phyloP scores from a whole-genome alignment of 2,113 vertebrate species.

The Pycnonotus jocosus region DNA sequence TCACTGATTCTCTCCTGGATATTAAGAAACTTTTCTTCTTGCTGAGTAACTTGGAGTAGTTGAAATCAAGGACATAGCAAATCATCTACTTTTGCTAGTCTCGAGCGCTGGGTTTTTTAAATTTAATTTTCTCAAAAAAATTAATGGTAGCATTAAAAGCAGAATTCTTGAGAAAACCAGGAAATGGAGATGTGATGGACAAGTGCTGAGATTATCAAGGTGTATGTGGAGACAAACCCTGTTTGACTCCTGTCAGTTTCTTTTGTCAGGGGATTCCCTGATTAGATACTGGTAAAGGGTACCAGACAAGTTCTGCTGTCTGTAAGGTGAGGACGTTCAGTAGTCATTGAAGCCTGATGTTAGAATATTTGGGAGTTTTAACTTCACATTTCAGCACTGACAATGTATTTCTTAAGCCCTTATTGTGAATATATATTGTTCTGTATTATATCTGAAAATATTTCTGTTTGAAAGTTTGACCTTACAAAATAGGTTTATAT shows the following conservation, averaged over 20 bases:
- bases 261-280: background rate
- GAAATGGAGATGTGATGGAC: background rate
- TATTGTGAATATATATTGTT: background rate
- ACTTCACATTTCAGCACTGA: background rate
- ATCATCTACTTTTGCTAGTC: background rate
- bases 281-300: background rate
- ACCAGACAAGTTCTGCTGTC: background rate
- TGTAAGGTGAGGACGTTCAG: background rate
- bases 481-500: background rate
- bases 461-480: background rate
- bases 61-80: background rate
- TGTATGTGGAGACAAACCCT: background rate
- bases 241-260: background rate
- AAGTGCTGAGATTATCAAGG: background rate
- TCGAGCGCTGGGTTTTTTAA: background rate
- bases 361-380: background rate
- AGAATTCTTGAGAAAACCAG: background rate
- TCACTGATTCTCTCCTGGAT: background rate
- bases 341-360: background rate
- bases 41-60: background rate
- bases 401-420: background rate
- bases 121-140: background rate
- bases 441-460: background rate
- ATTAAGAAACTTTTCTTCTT: background rate
- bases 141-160: background rate